Evolutionary conservation across 2,888 invertebrate species (phyloP).

Genomic region (Eustalomyia histrio): DNA sequence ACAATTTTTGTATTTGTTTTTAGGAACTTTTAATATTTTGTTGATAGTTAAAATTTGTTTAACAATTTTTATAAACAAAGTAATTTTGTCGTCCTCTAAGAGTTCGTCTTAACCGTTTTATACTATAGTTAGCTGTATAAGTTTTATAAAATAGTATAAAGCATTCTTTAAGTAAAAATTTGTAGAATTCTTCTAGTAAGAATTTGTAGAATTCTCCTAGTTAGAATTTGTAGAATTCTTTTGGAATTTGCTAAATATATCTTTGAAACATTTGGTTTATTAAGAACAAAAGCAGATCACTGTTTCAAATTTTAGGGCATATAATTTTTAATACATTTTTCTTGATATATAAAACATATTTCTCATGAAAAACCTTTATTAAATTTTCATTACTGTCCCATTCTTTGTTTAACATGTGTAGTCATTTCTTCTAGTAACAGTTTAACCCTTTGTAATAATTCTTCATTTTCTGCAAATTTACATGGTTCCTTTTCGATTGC

Average conservation of each 20-base stretch:
- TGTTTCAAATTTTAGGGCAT: not conserved
- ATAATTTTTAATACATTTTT: not conserved
- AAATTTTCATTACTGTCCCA: conserved; percentile 64
- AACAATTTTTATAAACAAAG: too few relatives aligned
- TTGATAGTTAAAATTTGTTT: too few relatives aligned
- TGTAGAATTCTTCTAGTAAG: too few relatives aligned
- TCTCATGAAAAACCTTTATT: not conserved
- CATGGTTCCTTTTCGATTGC: conserved; percentile 79
- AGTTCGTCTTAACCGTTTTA: too few relatives aligned
- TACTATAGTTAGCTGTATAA: too few relatives aligned
- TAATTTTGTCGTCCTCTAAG: too few relatives aligned
- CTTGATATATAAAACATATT: not conserved
- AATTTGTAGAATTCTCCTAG: too few relatives aligned
- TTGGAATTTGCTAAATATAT: not conserved
- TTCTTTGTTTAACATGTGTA: conserved; percentile 70
- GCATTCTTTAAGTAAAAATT: too few relatives aligned
- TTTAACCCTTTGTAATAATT: conserved; percentile 79
- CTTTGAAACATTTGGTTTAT: conserved; percentile 22
- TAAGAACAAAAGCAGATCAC: conserved; percentile 10
- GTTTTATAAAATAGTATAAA: too few relatives aligned
- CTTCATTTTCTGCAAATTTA: conserved; percentile 80
- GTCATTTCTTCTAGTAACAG: conserved; percentile 69
- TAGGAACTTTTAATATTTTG: too few relatives aligned
- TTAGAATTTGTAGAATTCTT: too few relatives aligned
- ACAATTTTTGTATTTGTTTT: too few relatives aligned